Evolutionary conservation across 1,140 invertebrate genomes (phyloP).

Genomic region (Drosophila pruinosa): DNA sequence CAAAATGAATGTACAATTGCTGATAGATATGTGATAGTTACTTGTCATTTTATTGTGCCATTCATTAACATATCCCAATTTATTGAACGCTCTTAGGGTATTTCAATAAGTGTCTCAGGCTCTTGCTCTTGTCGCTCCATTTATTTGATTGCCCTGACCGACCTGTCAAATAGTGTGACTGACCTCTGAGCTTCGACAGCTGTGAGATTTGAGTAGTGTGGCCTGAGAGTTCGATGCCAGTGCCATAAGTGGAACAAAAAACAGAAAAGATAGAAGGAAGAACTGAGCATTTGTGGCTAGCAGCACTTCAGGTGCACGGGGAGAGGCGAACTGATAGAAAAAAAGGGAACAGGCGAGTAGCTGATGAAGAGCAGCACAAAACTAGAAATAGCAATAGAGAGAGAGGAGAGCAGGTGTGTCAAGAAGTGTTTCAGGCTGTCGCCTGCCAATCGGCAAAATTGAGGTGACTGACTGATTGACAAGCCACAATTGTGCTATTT

Average conservation of each 20-base stretch:
- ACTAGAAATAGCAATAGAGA: background rate
- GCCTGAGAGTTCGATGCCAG: slow-evolving; percentile 11
- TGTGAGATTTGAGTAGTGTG: slow-evolving; percentile 1
- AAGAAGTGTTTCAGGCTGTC: background rate
- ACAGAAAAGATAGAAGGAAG: background rate
- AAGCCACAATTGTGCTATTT: background rate
- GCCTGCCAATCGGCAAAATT: background rate
- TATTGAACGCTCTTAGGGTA: background rate
- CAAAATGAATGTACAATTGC: no score
- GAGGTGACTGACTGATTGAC: background rate
- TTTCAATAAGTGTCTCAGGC: background rate
- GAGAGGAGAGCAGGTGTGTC: background rate
- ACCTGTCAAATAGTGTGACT: slow-evolving; percentile 29
- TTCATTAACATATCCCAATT: background rate
- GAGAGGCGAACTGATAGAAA: background rate
- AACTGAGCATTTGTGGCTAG: background rate
- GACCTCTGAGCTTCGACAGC: slow-evolving; percentile 18
- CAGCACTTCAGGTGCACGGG: background rate
- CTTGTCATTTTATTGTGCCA: no score
- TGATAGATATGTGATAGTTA: no score
- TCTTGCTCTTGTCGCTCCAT: slow-evolving; percentile 9
- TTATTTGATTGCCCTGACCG: slow-evolving; percentile 28
- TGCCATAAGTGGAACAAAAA: slow-evolving; percentile 11
- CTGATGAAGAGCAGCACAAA: background rate
- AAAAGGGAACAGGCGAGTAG: background rate